Evolutionary conservation across 2,113 vertebrate genomes (phyloP).

Genomic region (Orthochromis malagaraziensis): DNA sequence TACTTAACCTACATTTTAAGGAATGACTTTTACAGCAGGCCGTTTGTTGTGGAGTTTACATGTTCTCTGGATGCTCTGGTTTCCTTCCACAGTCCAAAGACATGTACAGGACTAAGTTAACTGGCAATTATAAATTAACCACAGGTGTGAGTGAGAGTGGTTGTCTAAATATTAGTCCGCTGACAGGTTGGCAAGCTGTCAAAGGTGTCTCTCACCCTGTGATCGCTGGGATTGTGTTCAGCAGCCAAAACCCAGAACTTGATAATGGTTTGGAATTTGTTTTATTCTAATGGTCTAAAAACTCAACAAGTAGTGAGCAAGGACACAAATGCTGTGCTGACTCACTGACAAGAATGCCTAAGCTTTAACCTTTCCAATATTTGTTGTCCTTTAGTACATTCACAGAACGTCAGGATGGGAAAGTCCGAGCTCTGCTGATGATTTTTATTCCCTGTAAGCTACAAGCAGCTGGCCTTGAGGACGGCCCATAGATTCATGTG

Average conservation of each 20-base stretch:
- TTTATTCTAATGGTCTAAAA: not conserved
- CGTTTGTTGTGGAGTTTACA: no score
- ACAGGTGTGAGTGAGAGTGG: not conserved
- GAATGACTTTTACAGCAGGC: not conserved
- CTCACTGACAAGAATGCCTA: not conserved
- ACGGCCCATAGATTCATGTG: not conserved
- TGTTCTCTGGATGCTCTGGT: not conserved
- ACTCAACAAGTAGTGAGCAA: not conserved
- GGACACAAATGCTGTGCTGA: not conserved
- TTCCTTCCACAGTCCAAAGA: not conserved
- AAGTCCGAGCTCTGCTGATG: constrained; percentile 10
- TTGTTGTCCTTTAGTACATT: not conserved
- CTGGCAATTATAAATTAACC: not conserved
- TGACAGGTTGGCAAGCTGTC: not conserved
- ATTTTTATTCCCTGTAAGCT: constrained; percentile 26
- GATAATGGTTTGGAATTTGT: not conserved
- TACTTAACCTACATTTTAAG: not conserved
- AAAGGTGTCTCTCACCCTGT: not conserved
- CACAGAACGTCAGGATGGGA: not conserved
- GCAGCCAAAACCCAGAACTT: not conserved
- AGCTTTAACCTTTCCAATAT: not conserved
- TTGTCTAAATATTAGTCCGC: not conserved
- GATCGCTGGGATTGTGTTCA: not conserved
- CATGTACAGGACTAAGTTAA: not conserved
- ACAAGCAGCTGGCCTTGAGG: constrained; percentile 37